Percentiles rank a stretch among this genome's conserved stretches.
Evolutionary conservation across 2,113 vertebrate species (phyloP).

Genomic region (Lutjanus erythropterus): DNA sequence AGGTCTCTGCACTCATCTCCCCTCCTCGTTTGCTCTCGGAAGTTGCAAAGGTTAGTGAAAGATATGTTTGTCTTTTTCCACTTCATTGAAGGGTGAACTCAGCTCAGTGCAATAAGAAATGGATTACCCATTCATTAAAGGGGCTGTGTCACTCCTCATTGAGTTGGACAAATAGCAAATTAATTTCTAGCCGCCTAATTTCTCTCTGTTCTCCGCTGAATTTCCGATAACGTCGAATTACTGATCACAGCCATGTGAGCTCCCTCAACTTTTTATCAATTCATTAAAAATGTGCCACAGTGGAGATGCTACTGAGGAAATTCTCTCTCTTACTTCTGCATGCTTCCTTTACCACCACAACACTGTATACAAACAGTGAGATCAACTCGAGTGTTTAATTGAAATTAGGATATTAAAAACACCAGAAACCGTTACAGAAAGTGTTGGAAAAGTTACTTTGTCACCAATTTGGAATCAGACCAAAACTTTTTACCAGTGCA

Average conservation of each 20-base stretch:
- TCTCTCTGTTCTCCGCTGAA: slow-evolving; percentile 80
- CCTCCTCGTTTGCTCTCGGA: slow-evolving; percentile 44
- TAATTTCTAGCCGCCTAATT: slow-evolving; percentile 82
- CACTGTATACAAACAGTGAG: slow-evolving; percentile 50
- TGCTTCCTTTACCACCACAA: slow-evolving; percentile 25
- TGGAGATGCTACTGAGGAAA: slow-evolving; percentile 50
- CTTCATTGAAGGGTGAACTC: slow-evolving; percentile 80
- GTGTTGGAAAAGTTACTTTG: slow-evolving; percentile 7
- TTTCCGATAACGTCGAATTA: slow-evolving; percentile 77
- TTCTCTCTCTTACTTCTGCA: slow-evolving; percentile 43
- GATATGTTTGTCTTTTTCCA: slow-evolving; percentile 83
- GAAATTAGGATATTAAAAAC: slow-evolving; percentile 46
- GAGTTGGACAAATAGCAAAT: slow-evolving; percentile 85
- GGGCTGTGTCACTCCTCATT: slow-evolving; percentile 83
- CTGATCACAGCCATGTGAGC: slow-evolving; percentile 69
- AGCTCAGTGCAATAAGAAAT: slow-evolving; percentile 78
- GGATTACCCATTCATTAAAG: slow-evolving; percentile 80
- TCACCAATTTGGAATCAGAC: slow-evolving; percentile 1
- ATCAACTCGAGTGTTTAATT: slow-evolving; percentile 49
- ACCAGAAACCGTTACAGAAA: neutral
- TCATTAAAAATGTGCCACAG: slow-evolving; percentile 73
- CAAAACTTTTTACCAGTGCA: slow-evolving; percentile 33
- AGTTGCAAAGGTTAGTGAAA: slow-evolving; percentile 75
- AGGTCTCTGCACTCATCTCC: slow-evolving; percentile 40
- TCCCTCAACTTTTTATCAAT: slow-evolving; percentile 76